Conservation (phyloP, 2,113 vertebrate genomes). For the Phalacrocorax carbo region DNA sequence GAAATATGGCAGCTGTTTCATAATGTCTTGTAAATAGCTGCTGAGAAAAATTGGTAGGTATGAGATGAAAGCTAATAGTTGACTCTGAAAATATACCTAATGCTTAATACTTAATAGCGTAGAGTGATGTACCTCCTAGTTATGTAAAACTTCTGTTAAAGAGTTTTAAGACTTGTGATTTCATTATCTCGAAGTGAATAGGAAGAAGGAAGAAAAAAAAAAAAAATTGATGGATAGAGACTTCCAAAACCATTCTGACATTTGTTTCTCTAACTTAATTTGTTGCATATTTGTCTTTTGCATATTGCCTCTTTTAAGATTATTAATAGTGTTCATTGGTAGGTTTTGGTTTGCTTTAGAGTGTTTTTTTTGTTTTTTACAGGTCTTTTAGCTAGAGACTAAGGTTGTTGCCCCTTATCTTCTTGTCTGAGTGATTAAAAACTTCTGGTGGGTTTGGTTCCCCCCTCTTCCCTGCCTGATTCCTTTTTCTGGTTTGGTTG, state of each 20-base stretch:
- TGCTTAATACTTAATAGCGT: not conserved
- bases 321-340: not conserved
- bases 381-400: not conserved
- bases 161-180: not conserved
- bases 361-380: not conserved
- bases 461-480: accelerated
- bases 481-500: not conserved
- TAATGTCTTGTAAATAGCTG: not conserved
- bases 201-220: not conserved
- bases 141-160: not conserved
- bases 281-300: not conserved
- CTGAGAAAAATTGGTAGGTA: not conserved
- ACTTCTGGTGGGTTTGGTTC: not conserved
- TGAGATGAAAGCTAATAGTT: not conserved
- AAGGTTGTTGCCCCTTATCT: not conserved
- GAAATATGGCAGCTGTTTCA: not conserved
- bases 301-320: not conserved
- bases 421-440: not conserved
- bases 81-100: not conserved
- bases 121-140: not conserved
- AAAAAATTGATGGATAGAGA: not conserved
- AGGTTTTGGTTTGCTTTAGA: not conserved
- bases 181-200: not conserved
- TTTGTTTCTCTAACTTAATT: not conserved
- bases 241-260: not conserved